Evolutionary conservation across 2,113 vertebrate species (phyloP).

Genomic region (Gallinago media): DNA sequence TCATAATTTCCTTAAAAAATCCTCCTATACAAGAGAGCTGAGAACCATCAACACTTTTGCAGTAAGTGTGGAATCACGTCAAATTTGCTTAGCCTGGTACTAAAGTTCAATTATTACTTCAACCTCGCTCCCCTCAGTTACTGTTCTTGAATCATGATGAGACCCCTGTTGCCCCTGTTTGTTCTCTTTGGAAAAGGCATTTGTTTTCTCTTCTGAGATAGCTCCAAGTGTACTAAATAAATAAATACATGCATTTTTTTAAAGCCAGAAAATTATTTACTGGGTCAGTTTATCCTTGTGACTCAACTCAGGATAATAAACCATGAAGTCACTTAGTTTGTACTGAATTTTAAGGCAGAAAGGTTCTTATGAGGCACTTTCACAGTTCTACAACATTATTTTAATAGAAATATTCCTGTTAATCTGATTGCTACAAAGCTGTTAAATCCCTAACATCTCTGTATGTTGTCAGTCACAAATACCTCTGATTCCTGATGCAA

Average conservation of each 20-base stretch:
- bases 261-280: background rate
- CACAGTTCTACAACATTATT: background rate
- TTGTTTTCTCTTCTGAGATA: background rate
- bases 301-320: background rate
- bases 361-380: background rate
- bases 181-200: accelerated
- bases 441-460: background rate
- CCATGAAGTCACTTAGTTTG: background rate
- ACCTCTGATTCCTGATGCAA: background rate
- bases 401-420: background rate
- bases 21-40: background rate
- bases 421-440: background rate
- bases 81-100: background rate
- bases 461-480: background rate
- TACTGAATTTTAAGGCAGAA: background rate
- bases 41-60: background rate
- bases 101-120: background rate
- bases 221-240: background rate
- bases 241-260: background rate
- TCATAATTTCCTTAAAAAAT: background rate
- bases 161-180: background rate
- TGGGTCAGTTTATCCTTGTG: background rate
- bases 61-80: accelerated
- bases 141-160: background rate
- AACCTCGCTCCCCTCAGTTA: background rate